Base-by-base conservation (phyloP, 2,113 vertebrate genomes). In the Verasper variegatus region DNA sequence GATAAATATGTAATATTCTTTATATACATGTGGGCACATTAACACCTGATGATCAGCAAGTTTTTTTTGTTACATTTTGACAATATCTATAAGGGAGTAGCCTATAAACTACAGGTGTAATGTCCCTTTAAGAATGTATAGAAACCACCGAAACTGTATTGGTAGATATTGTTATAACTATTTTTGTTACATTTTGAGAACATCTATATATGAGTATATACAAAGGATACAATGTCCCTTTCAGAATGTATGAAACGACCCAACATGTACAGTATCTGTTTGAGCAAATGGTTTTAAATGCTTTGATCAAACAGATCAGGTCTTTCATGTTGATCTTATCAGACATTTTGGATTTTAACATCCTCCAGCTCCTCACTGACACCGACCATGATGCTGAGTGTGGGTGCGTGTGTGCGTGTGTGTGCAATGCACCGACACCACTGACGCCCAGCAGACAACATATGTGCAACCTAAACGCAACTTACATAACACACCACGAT, bases 381-480 rank as follows among this genome's bases (percentile, higher is more conserved):
- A 74, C 57, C 85, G 45, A 24, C 23, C 27, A 60, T 67, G 72
- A 85, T 85, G 90, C 78, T 85, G 57, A 78, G 75, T 26, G 20
- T 56, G 54, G 5, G 54, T 21, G 52, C 17, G 52, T 55, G 52
- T 23, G 52, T 55, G 23, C 23, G 52, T 4, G 47, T 49, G 47
- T 18, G 47, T 49, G 15, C 12, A 49, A 20, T 63, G 35, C 35
- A 35, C 59, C 0, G 31, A 51, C 64, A 58, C 54, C 80, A 67
- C 76, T 61, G 47, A 86, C 87, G 82, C 80, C 70, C 86, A 75
- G 71, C 79, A 60, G 71, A 18, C 78, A 18, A 54, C 57, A 71
- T n/a, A 49, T 49, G 57, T 55, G 63, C 5, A 65, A 58, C 68
- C 45, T 4, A 6, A 37, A 24, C 72, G 57, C 54, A 15, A 26